Base-by-base conservation (phyloP, 35 echinoderm and acorn worm species). In the Lytechinus variegatus region DNA sequence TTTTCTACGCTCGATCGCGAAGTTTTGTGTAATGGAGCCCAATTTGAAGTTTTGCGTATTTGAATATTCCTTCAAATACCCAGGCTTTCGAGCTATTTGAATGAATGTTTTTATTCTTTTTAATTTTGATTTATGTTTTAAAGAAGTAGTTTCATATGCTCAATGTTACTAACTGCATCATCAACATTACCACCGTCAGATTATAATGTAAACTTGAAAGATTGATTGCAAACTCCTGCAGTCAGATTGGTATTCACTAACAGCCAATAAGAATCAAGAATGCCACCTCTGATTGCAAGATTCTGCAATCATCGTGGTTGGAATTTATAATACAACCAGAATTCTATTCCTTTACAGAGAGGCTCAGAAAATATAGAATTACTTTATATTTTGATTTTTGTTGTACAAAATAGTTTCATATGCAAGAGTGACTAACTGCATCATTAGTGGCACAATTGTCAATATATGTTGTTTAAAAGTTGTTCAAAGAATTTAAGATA, bases 111-210 rank as follows among this genome's bases (percentile, higher is more conserved):
- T 1, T 2, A 1, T 44, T 44, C 2, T 44, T 44, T 44, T 79
- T 24, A 14, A 21, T 79, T 79, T 79, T 79, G 14, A 79, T 79
- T 24, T 79, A 79, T 79, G 12, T 79, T 79, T 19, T 19, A 79
- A 13, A 79, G 21, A 79, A n/a, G 2, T n/a, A 79, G 66, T 24
- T 79, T 79, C 66, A 21, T 79, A 79, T 7, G 16, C n/a, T 79
- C 56, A 58, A 79, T 79, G 66, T 79, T n/a, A 79, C 66, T 79
- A 79, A 79, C 66, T 79, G 66, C 66, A 79, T 79, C 66, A 79
- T 79, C 16, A 79, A 7, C 66, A 79, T 5, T 24, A 24, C 21
- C n/a, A n/a, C 4, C n/a, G 1, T 24, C 66, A 79, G 66, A 7
- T 24, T 24, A 19, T 79, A 0, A n/a, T 79, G 66, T n/a, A 2